Percentiles rank a stretch among this genome's conserved stretches.
Evolutionary conservation across 2,888 invertebrate genomes (phyloP).

Genomic region (Dryococelus australis): DNA sequence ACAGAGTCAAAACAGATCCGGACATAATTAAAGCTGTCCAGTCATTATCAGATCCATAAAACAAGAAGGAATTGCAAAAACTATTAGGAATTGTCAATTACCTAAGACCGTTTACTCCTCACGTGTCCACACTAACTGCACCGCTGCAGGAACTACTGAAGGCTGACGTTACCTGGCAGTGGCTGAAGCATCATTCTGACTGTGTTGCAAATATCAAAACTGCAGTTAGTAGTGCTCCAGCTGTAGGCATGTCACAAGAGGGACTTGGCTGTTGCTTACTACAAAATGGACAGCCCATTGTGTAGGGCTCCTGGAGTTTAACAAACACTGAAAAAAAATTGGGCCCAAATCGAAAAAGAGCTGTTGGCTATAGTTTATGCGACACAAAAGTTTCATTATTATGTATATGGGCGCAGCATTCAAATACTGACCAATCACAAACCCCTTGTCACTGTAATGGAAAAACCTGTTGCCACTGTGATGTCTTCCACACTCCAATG

Average conservation of each 20-base stretch:
- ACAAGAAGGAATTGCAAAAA: no score
- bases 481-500: background rate
- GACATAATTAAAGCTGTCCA: constrained; percentile 11
- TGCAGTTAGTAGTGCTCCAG: constrained; percentile 38
- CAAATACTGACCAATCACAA: constrained; percentile 33
- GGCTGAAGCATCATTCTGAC: constrained; percentile 25
- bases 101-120: constrained; percentile 31
- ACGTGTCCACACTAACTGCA: constrained; percentile 34
- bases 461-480: background rate
- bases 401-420: constrained; percentile 28
- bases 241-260: constrained; percentile 29
- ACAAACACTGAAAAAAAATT: constrained; percentile 49
- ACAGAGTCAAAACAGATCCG: constrained; percentile 17
- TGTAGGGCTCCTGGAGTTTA: constrained; percentile 53
- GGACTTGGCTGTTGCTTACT: constrained; percentile 30
- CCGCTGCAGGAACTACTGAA: constrained; percentile 35
- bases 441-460: constrained; percentile 25
- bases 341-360: constrained; percentile 52
- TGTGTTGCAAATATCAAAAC: background rate
- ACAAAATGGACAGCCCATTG: constrained; percentile 50
- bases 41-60: background rate
- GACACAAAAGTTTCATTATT: constrained; percentile 29
- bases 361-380: constrained; percentile 40
- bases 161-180: constrained; percentile 12
- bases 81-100: constrained; percentile 36